Conservation (phyloP, 2,888 invertebrate species). For the Julus scanicus region DNA sequence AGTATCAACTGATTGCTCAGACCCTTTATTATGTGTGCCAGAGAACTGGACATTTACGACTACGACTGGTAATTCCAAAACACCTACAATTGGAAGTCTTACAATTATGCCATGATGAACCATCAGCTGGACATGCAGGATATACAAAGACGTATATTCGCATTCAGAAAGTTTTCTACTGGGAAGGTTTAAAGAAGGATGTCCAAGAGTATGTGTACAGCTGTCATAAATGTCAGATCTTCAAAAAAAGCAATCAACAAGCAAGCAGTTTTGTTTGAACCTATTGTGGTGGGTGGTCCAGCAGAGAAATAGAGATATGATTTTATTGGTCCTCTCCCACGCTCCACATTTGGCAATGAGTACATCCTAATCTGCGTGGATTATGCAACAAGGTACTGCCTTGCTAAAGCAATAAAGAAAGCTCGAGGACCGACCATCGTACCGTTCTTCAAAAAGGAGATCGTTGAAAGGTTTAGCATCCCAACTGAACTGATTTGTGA, state of each 20-base stretch:
- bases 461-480: background rate
- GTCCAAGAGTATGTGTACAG: background rate
- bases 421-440: background rate
- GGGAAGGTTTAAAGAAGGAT: background rate
- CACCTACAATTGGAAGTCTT: background rate
- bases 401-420: background rate
- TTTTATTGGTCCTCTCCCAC: background rate
- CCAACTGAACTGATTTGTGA: background rate
- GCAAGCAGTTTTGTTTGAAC: background rate
- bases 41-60: background rate
- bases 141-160: background rate
- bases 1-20: background rate
- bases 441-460: background rate
- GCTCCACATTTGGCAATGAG: background rate
- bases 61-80: background rate
- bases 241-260: background rate
- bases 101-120: background rate
- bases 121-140: background rate
- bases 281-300: background rate
- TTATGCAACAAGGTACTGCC: background rate
- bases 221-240: background rate
- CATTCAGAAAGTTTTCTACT: background rate
- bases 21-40: background rate
- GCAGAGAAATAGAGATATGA: background rate
- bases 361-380: background rate